Conservation (phyloP, 2,113 vertebrate genomes). For the Suncus etruscus region DNA sequence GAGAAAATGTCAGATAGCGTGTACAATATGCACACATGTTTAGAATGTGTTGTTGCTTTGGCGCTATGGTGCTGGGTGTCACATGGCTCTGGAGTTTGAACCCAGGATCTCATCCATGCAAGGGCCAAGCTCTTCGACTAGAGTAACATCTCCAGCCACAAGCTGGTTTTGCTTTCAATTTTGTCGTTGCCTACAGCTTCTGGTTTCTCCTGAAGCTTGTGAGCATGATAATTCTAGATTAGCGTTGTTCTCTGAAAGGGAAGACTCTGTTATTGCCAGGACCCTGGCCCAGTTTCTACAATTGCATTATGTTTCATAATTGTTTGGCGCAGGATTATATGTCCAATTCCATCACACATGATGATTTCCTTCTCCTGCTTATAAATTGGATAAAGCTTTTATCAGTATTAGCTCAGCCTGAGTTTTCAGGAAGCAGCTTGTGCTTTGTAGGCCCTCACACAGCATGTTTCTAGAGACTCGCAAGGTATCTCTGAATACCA, state of each 20-base stretch:
- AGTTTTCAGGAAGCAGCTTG: slow-evolving; percentile 27
- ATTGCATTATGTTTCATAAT: slow-evolving; percentile 76
- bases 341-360: slow-evolving; percentile 80
- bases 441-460: slow-evolving; percentile 71
- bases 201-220: not conserved
- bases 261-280: slow-evolving; percentile 57
- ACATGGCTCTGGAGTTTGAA: too few relatives aligned
- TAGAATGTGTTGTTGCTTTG: too few relatives aligned
- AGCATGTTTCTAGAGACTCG: slow-evolving; percentile 67
- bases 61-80: too few relatives aligned
- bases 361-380: slow-evolving; percentile 80
- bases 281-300: slow-evolving; percentile 40
- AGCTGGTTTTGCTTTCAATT: not conserved
- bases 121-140: not conserved
- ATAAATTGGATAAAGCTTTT: slow-evolving; percentile 81
- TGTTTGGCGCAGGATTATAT: slow-evolving; percentile 75
- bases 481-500: slow-evolving; percentile 73
- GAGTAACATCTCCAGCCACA: not conserved
- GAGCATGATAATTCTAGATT: slow-evolving; percentile 37
- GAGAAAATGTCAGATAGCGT: too few relatives aligned
- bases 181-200: slow-evolving; percentile 15
- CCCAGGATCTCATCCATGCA: too few relatives aligned
- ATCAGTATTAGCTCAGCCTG: slow-evolving; percentile 72
- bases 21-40: too few relatives aligned
- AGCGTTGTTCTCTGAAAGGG: not conserved